Percentiles rank a stretch among this genome's conserved stretches.
These are phyloP conservation scores for Dasypogon diadema DNA, from an alignment of 2,888 invertebrate species.

Conservation along the genomic window DNA sequence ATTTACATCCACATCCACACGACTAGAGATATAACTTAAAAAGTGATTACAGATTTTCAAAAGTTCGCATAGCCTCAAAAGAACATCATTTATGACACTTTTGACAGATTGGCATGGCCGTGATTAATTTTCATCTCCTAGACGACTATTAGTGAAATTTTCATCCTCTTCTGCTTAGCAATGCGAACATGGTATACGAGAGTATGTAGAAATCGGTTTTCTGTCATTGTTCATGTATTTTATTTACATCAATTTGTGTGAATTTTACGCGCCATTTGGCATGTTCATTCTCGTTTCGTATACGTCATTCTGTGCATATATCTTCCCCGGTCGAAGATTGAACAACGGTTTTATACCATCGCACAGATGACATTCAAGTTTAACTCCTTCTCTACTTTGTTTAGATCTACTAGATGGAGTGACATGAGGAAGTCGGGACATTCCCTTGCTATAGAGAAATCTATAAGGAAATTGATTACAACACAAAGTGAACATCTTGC, in stretches of 20 bases:
- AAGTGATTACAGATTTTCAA: constrained; percentile 38
- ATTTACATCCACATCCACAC: not conserved
- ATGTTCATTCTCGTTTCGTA: constrained; percentile 14
- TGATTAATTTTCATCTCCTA: constrained; percentile 43
- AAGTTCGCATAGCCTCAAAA: constrained; percentile 36
- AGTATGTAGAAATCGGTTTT: constrained; percentile 18
- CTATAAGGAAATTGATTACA: constrained; percentile 41
- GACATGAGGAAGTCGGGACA: not conserved
- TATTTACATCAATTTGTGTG: constrained; percentile 50
- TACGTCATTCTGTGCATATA: not conserved
- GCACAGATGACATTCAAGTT: constrained; percentile 15
- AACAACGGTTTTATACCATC: not conserved
- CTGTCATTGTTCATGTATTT: constrained; percentile 46
- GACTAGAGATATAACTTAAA: not conserved
- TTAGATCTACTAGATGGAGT: not conserved
- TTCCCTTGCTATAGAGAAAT: not conserved
- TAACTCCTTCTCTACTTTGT: constrained; percentile 19
- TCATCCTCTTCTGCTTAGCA: not conserved
- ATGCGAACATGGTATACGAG: no score
- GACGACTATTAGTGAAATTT: constrained; percentile 31
- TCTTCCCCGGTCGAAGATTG: not conserved
- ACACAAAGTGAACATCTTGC: not conserved
- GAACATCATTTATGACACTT: constrained; percentile 47
- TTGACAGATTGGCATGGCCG: constrained; percentile 43
- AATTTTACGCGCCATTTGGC: constrained; percentile 50